Evolutionary conservation across 64 coral and sea anemone genomes (phyloP).

Genomic region (Montipora efflorescens): DNA sequence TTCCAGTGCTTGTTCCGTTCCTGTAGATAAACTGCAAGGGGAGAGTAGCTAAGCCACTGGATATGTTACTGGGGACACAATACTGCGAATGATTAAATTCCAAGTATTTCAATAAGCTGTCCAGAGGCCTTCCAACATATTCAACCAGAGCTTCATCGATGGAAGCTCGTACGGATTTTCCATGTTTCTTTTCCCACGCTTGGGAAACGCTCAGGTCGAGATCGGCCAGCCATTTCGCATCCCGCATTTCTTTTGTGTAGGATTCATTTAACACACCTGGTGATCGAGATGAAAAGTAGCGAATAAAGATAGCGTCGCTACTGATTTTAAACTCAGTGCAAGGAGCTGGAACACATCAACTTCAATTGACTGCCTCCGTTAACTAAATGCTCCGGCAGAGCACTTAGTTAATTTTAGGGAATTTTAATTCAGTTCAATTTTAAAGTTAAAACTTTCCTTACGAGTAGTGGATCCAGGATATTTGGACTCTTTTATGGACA

Average conservation of each 20-base stretch:
- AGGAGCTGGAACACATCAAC: too few species aligned
- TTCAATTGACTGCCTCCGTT: too few species aligned
- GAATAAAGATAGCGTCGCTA: not conserved
- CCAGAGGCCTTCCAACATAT: conserved; percentile 81
- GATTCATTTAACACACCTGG: conserved; percentile 53
- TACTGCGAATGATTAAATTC: conserved; percentile 77
- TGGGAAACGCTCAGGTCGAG: not conserved
- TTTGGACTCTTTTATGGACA: too few species aligned
- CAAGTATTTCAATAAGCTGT: conserved; percentile 77
- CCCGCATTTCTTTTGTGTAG: conserved; percentile 41
- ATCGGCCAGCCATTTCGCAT: conserved; percentile 54
- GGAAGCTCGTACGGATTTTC: conserved; percentile 48
- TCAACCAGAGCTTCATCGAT: conserved; percentile 77
- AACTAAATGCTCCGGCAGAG: too few species aligned
- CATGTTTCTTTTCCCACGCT: conserved; percentile 60
- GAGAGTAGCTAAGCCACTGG: conserved; percentile 87
- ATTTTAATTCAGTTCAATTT: too few species aligned
- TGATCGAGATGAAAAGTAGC: not conserved
- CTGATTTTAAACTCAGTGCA: not conserved
- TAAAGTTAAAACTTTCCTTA: too few species aligned
- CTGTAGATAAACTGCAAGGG: conserved; percentile 82
- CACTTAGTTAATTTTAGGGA: too few species aligned
- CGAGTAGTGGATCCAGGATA: too few species aligned
- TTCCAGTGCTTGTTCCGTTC: conserved; percentile 65
- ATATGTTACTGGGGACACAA: conserved; percentile 93